Evolutionary conservation across 2,888 invertebrate species (phyloP), one percentile per base, ranked within the genome.

Genomic region (Chymomyza amoena): DNA sequence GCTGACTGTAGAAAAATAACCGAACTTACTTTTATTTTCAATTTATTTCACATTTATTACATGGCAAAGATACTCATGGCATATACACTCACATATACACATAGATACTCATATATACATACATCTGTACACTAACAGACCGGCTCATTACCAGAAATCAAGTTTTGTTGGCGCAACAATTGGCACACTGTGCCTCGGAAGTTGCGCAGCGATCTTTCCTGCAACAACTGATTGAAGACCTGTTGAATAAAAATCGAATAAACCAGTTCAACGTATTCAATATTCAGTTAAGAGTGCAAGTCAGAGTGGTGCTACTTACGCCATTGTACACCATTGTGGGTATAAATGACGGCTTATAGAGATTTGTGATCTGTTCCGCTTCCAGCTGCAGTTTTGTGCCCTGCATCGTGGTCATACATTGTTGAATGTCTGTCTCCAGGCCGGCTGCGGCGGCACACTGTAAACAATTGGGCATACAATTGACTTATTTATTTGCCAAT

Each of bases 311-410:
- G 16, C n/a, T 64, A 87, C 91, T 91, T 90, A 93, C 93, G 74
- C 91, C 91, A 81, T 93, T 92, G 78, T 92, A 93, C 52, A 93
- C 78, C 64, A 93, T 91, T 1, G 93, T 93, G 57, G 93, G 93
- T 45, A 93, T 91, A 88, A 93, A 93, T 72, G 79, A 89, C 25
- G 93, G 93, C 18, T 68, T 68, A 72, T 90, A 90, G 15, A 76
- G 70, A 6, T 89, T 80, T 1, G 93, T 93, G 69, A 91, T 88
- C 63, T 81, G 75, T 88, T 93, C 93, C n/a, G 93, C 93, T 64
- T 90, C 79, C 66, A 93, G 84, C 86, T 93, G 93, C 64, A 93
- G 73, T 28, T 86, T 52, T 1, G 91, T 92, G 56, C 93, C 93
- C 68, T 88, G 73, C 54, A 89, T 76, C 5, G 92, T 91, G 66